Percentiles rank a stretch among this genome's conserved stretches.
These are phyloP conservation scores for Glomeris marginata DNA, from an alignment of 2,888 invertebrate genomes.

Conservation along the genomic window DNA sequence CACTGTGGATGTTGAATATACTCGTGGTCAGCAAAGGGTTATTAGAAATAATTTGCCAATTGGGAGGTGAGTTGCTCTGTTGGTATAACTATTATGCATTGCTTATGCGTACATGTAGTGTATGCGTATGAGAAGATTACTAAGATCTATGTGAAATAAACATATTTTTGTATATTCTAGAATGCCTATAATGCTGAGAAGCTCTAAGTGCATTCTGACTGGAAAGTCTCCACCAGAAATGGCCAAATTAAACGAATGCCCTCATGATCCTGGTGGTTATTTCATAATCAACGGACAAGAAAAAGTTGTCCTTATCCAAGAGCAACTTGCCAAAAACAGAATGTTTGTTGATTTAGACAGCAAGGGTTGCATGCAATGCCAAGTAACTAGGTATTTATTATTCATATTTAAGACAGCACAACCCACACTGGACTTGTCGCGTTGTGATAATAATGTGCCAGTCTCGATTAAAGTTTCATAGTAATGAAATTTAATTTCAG, in stretches of 20 bases:
- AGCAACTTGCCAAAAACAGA: background rate
- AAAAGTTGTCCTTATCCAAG: slow-evolving; percentile 42
- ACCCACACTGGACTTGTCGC: background rate
- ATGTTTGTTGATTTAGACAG: slow-evolving; percentile 34
- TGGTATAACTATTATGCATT: slow-evolving; percentile 73
- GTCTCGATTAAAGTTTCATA: too few species aligned
- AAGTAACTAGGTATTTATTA: slow-evolving; percentile 55
- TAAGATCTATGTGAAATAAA: too few species aligned
- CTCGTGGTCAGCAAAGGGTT: slow-evolving; percentile 76
- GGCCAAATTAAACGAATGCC: slow-evolving; percentile 97
- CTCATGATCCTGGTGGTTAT: slow-evolving; percentile 97
- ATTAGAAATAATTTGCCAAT: slow-evolving; percentile 74
- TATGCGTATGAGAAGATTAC: slow-evolving; percentile 63
- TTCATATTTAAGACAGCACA: too few species aligned
- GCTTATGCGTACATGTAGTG: too few species aligned
- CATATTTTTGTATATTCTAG: slow-evolving; percentile 29
- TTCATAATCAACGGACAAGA: slow-evolving; percentile 99
- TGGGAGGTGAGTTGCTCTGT: slow-evolving; percentile 46
- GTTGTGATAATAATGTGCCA: background rate
- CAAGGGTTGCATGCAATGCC: slow-evolving; percentile 30
- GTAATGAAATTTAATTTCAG: too few species aligned
- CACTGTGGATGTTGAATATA: slow-evolving; percentile 61
- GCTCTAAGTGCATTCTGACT: slow-evolving; percentile 88
- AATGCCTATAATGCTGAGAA: slow-evolving; percentile 97
- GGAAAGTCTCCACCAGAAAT: slow-evolving; percentile 96